Percentiles rank a stretch among this genome's conserved stretches.
Conservation (phyloP, 37 sponge, comb jelly and placozoan species). For the Tethya wilhelma region DNA sequence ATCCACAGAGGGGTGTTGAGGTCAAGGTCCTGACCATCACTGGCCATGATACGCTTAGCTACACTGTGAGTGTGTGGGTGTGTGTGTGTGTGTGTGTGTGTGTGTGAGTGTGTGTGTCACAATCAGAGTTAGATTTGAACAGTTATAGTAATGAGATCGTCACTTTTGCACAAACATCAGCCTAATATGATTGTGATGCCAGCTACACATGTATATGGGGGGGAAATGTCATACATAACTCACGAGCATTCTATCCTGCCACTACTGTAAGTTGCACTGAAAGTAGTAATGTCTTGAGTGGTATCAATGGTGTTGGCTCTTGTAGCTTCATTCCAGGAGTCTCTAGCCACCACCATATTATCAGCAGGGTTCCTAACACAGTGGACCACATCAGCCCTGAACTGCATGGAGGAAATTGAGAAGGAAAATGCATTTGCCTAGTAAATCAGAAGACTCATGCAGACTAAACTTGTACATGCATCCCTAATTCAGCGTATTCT, state of each 20-base stretch:
- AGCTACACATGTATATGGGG: too few species aligned
- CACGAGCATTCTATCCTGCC: conserved; percentile 20
- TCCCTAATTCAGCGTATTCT: too few species aligned
- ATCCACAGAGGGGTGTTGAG: too few species aligned
- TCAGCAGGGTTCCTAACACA: not conserved
- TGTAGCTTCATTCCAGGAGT: conserved; percentile 17
- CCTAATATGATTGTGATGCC: too few species aligned
- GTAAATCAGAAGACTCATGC: too few species aligned
- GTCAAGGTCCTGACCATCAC: not conserved
- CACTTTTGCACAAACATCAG: too few species aligned
- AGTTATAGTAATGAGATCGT: not conserved
- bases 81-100: conserved; percentile 64
- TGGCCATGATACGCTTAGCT: not conserved
- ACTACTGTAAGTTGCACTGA: not conserved
- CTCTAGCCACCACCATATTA: not conserved
- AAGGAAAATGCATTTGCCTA: too few species aligned
- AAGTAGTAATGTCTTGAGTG: not conserved
- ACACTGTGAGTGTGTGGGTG: conserved; percentile 58
- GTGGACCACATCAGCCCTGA: conserved; percentile 18
- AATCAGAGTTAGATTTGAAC: conserved; percentile 16
- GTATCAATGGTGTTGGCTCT: not conserved
- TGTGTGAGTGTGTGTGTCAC: conserved; percentile 42
- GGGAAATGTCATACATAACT: too few species aligned
- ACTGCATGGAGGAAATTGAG: not conserved
- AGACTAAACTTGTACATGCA: too few species aligned